Percentiles rank a stretch among this genome's conserved stretches.
Conservation (phyloP, 2,888 invertebrate species). For the Acleris sparsana region DNA sequence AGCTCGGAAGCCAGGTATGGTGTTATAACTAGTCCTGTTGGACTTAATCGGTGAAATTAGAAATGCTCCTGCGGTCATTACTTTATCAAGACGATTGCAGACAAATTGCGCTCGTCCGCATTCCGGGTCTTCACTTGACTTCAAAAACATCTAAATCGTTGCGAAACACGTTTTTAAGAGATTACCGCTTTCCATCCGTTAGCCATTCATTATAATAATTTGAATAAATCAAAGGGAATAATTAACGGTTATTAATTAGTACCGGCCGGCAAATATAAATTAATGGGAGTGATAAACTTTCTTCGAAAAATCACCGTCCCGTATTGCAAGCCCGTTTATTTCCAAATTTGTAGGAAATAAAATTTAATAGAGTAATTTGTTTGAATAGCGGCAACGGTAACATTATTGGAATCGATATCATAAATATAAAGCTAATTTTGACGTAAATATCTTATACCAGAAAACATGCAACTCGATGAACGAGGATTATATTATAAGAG, state of each 20-base stretch:
- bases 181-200: conserved; percentile 52
- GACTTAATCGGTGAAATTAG: conserved; percentile 24
- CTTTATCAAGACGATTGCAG: conserved; percentile 24
- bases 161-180: conserved; percentile 41
- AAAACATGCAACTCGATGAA: no score
- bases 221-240: conserved; percentile 44
- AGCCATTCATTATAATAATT: conserved; percentile 46
- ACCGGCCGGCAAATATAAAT: conserved; percentile 26
- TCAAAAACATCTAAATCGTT: conserved; percentile 18
- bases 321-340: conserved; percentile 10
- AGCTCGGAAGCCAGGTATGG: background rate
- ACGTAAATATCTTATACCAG: background rate
- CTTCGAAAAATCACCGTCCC: conserved; percentile 7
- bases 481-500: no score
- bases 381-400: conserved; percentile 28
- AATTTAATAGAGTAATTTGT: conserved; percentile 32
- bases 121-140: conserved; percentile 39
- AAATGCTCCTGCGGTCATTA: conserved; percentile 20
- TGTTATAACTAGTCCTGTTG: conserved; percentile 13
- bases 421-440: background rate
- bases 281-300: conserved; percentile 24
- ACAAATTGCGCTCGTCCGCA: conserved; percentile 42
- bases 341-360: conserved; percentile 19
- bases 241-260: conserved; percentile 39
- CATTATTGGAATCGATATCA: conserved; percentile 12